Evolutionary conservation across 2,888 invertebrate genomes (phyloP).

Genomic region (Tiliacea citrago): DNA sequence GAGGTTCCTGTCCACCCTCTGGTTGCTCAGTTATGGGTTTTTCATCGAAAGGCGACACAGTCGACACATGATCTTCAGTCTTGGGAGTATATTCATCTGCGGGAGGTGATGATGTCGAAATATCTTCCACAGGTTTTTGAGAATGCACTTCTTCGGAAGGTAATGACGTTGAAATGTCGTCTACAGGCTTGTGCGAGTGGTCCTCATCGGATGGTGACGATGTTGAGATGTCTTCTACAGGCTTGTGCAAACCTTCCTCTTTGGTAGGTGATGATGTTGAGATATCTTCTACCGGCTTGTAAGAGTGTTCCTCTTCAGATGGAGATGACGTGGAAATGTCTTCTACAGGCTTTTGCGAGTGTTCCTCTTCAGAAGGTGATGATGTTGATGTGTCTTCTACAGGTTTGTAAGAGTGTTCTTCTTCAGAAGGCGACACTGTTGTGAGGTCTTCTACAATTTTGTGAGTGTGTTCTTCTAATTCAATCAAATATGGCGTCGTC

Average conservation of each 20-base stretch:
- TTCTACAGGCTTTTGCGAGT: constrained; percentile 17
- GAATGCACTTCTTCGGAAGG: constrained; percentile 26
- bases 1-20: constrained; percentile 19
- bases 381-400: constrained; percentile 44
- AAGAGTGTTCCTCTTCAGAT: constrained; percentile 19
- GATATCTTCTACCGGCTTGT: constrained; percentile 11
- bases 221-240: constrained; percentile 15
- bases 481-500: constrained; percentile 79
- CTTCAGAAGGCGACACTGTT: constrained; percentile 50
- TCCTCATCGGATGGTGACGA: constrained; percentile 24
- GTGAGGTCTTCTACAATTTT: constrained; percentile 68
- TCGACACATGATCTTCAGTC: constrained; percentile 48
- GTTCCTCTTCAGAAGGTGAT: constrained; percentile 31
- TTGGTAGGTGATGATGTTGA: constrained; percentile 13
- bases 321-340: constrained; percentile 18
- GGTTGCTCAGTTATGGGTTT: constrained; percentile 30
- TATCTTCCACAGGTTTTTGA: constrained; percentile 25
- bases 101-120: constrained; percentile 15
- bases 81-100: constrained; percentile 61
- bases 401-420: constrained; percentile 27
- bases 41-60: constrained; percentile 23
- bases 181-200: constrained; percentile 22
- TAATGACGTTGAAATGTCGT: constrained; percentile 19
- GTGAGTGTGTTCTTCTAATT: constrained; percentile 82
- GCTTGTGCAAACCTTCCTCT: constrained; percentile 10